Conservation (phyloP, 2,797 vertebrate genomes). For the Lepidocolaptes lacrymiger region DNA sequence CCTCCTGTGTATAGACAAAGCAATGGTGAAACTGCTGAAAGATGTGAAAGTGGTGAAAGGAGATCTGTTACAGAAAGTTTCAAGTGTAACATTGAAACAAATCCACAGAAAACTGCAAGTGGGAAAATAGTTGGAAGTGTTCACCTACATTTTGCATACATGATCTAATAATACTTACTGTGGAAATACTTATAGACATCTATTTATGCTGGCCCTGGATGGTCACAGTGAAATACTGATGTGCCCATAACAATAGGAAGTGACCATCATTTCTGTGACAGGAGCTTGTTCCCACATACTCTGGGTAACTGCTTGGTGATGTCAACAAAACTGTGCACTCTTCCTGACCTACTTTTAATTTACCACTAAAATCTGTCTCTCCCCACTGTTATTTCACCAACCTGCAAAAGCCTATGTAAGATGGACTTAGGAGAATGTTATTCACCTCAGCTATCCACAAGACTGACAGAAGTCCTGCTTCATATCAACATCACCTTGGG, state of each 20-base stretch:
- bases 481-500: no score
- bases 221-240: neutral
- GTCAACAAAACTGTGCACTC: neutral
- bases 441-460: neutral
- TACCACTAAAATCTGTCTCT: neutral
- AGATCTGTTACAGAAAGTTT: neutral
- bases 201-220: neutral
- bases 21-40: neutral
- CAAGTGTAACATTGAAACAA: neutral
- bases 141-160: neutral
- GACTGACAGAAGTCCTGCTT: neutral
- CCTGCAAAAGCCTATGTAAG: neutral
- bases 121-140: neutral
- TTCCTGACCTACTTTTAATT: neutral
- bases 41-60: neutral
- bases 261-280: neutral
- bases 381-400: neutral
- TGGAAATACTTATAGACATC: neutral
- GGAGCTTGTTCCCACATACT: neutral
- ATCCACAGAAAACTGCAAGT: neutral
- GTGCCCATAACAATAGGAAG: neutral
- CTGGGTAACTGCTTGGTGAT: neutral
- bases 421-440: neutral
- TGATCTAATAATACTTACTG: neutral
- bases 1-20: neutral